Base-by-base conservation (phyloP, 2,797 vertebrate species). In the Prunella strophiata region DNA sequence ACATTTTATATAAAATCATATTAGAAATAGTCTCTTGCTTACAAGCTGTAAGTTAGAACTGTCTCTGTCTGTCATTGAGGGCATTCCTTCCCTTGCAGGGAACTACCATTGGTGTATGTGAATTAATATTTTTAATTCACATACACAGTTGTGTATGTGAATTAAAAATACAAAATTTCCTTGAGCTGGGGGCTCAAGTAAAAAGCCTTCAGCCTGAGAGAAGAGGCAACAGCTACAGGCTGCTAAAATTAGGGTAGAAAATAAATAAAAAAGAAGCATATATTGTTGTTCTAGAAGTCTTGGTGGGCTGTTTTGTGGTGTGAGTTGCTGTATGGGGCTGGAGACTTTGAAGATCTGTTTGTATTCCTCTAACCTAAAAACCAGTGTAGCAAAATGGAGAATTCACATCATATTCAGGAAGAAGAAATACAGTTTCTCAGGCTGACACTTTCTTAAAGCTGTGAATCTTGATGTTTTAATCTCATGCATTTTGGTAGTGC, bases 381-480 rank as follows among this genome's bases (percentile, higher is more conserved):
- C 34, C 14, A 87, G 62, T 19, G 45, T 21, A 82, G 43, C 75
- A 68, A 93, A 93, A 94, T 92, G 88, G 89, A 91, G 96, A 92
- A 77, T 91, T 89, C 88, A 79, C 55, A 54, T 25, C 7, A 70
- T 93, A 42, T 61, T 97, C 54, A 15, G 47, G 66, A 95, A 93
- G 34, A 90, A 90, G 65, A 91, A 97, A 95, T 91, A 29, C 52
- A 50, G 57, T 94, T 97, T 96, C 84, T 90, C 18, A 7, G 45
- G 32, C 87, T 94, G 89, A 92, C 81, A 82, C 5, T 97, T 97
- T 94, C 88, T 96, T 93, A 84, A 95, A 84, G 76, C 78, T 94
- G 47, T 86, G 96, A 91, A 90, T 78, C 94, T 97, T 97, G 95
- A 96, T 97, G 92, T 98, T 97, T 96, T 97, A 97, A 97, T 98